These are phyloP conservation scores for Drosophila subpulchrella DNA, from an alignment of 1,140 invertebrate species.

Conservation along the genomic window DNA sequence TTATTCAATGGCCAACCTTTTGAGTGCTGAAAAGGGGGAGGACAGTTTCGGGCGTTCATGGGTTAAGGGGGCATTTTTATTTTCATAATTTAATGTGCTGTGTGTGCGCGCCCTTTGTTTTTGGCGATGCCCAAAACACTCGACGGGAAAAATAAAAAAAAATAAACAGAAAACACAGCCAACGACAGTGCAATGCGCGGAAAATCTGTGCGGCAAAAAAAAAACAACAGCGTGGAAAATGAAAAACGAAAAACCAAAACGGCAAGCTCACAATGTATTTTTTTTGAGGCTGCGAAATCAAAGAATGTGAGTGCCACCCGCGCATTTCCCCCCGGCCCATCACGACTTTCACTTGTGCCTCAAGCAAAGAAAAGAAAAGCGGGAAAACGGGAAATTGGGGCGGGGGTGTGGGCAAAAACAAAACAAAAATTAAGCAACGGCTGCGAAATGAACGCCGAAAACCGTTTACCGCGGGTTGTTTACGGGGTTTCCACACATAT, in stretches of 20 bases:
- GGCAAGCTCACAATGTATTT: slow-evolving; percentile 42
- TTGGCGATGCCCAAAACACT: slow-evolving; percentile 74
- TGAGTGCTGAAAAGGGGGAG: slow-evolving; percentile 57
- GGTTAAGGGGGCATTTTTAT: slow-evolving; percentile 49
- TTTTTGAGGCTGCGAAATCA: slow-evolving; percentile 45
- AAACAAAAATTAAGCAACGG: slow-evolving; percentile 74
- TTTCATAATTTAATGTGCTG: slow-evolving; percentile 79
- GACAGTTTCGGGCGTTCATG: slow-evolving; percentile 14
- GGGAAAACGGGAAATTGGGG: slow-evolving; percentile 1
- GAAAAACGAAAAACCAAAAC: slow-evolving; percentile 36
- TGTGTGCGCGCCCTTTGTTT: slow-evolving; percentile 68
- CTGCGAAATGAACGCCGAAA: slow-evolving; percentile 78
- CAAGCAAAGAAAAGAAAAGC: slow-evolving; percentile 45
- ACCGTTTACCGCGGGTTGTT: slow-evolving; percentile 78
- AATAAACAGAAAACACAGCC: slow-evolving; percentile 13
- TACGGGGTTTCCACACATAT: slow-evolving; percentile 59
- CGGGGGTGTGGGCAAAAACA: slow-evolving; percentile 28
- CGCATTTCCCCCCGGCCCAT: background rate
- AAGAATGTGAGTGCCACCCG: slow-evolving; percentile 52
- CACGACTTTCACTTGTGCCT: slow-evolving; percentile 70
- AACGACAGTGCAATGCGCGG: slow-evolving; percentile 66
- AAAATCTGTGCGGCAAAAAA: slow-evolving; percentile 71
- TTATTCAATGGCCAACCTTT: slow-evolving; percentile 80
- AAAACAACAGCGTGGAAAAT: slow-evolving; percentile 26
- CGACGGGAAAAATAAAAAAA: slow-evolving; percentile 38